A percentile compares a stretch with the other conserved stretches of the same genome.
Conservation (phyloP, 1,140 invertebrate species). For the Panulirus ornatus region DNA sequence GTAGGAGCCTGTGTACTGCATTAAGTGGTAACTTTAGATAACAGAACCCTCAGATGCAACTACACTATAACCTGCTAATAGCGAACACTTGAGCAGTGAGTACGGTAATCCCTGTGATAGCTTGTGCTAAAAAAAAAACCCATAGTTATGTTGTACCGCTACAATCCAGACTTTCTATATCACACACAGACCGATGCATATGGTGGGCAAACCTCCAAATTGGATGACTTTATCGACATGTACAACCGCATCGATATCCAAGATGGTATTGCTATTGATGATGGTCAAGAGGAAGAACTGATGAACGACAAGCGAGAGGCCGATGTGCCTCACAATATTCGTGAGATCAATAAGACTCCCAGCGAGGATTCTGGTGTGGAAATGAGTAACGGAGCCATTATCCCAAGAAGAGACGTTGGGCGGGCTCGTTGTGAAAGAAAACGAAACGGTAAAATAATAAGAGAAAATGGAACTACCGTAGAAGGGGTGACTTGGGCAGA, state of each 20-base stretch:
- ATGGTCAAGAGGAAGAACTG: constrained; percentile 18
- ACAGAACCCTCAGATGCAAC: not conserved
- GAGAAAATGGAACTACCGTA: constrained; percentile 77
- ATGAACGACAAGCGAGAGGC: constrained; percentile 45
- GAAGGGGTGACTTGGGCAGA: constrained; percentile 57
- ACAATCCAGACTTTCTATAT: constrained; percentile 56
- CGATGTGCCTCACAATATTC: constrained; percentile 32
- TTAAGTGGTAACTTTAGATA: not conserved
- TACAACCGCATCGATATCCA: constrained; percentile 64
- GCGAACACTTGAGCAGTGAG: constrained; percentile 11
- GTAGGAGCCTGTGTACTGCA: not conserved
- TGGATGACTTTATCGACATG: constrained; percentile 68
- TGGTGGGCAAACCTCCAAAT: constrained; percentile 59
- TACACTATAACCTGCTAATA: not conserved
- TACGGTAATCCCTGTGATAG: constrained; percentile 28
- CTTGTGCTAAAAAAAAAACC: constrained; percentile 15
- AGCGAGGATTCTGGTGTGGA: constrained; percentile 91
- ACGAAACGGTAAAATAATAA: constrained; percentile 80
- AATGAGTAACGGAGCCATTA: constrained; percentile 83
- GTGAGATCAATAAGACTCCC: constrained; percentile 84
- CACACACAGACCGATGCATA: constrained; percentile 67
- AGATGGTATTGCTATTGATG: constrained; percentile 11
- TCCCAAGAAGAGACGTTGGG: constrained; percentile 75
- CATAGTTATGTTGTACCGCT: constrained; percentile 21
- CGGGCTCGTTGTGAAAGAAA: constrained; percentile 74